Evolutionary conservation across 1,140 invertebrate species (phyloP).

Genomic region (Gryllus bimaculatus): DNA sequence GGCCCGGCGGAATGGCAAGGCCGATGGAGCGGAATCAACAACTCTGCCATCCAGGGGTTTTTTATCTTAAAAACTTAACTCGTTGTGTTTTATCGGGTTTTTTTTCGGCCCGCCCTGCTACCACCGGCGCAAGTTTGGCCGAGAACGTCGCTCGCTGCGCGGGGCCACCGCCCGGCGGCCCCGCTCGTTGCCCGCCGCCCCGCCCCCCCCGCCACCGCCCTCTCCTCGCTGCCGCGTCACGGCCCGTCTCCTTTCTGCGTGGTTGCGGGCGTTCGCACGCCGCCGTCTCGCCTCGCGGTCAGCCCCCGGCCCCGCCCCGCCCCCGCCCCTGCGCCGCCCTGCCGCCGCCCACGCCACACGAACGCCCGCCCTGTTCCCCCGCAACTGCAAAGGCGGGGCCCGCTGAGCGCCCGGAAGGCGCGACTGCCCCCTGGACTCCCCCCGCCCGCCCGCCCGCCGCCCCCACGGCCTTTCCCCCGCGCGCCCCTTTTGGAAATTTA

Average conservation of each 20-base stretch:
- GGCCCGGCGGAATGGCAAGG: background rate
- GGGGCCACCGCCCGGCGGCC: no score
- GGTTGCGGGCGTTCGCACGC: background rate
- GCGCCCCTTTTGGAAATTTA: no score
- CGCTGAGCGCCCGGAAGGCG: no score
- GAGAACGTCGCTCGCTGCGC: background rate
- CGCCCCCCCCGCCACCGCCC: no score
- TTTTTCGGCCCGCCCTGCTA: background rate
- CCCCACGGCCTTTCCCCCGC: no score
- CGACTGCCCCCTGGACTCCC: no score
- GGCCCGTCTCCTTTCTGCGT: no score
- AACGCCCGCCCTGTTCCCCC: no score
- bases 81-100: background rate
- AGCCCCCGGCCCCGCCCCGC: background rate
- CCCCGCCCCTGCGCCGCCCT: no score
- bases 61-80: background rate
- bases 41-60: background rate
- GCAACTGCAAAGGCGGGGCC: no score
- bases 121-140: background rate
- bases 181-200: background rate
- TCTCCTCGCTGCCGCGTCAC: no score
- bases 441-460: no score
- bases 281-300: background rate
- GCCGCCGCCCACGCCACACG: background rate
- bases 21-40: slow-evolving; percentile 2